These are phyloP conservation scores for Lophius americanus DNA, from an alignment of 2,797 vertebrate species.

Conservation along the genomic window DNA sequence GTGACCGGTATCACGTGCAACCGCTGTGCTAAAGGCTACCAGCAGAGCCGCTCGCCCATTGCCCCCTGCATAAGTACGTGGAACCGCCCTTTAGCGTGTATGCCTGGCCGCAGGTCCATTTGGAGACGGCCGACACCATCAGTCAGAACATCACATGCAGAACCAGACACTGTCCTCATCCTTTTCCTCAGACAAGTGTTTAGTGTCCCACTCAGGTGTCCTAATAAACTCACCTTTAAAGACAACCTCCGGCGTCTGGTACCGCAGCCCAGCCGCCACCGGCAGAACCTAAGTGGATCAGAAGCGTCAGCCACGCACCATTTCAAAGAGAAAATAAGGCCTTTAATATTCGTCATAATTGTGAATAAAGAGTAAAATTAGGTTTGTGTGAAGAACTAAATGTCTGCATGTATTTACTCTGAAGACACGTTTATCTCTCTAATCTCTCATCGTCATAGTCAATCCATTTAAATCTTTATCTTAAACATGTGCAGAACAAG, in stretches of 20 bases:
- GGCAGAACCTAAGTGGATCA: no score
- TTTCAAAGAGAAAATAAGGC: conserved; percentile 7
- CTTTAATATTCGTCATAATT: background rate
- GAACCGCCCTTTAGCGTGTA: conserved; percentile 49
- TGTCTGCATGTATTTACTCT: no score
- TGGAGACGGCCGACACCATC: conserved; percentile 15
- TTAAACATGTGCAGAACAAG: no score
- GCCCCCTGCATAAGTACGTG: conserved; percentile 98
- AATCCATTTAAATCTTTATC: no score
- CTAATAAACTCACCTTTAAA: conserved; percentile 59
- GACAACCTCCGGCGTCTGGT: conserved; percentile 27
- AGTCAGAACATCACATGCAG: conserved; percentile 1
- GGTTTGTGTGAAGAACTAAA: background rate
- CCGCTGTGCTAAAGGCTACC: conserved; percentile 97
- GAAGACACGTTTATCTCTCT: no score
- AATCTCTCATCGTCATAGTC: no score
- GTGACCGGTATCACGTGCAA: conserved; percentile 98
- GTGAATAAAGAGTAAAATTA: background rate
- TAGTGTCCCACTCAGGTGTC: conserved; percentile 25
- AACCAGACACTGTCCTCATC: conserved; percentile 22
- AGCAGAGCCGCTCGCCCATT: conserved; percentile 98
- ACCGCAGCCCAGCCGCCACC: background rate
- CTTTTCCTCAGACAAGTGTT: conserved; percentile 55
- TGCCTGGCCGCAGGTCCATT: conserved; percentile 18
- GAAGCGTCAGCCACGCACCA: background rate